Evolutionary conservation across 1,140 invertebrate species (phyloP).

Genomic region (Tenebrio molitor): DNA sequence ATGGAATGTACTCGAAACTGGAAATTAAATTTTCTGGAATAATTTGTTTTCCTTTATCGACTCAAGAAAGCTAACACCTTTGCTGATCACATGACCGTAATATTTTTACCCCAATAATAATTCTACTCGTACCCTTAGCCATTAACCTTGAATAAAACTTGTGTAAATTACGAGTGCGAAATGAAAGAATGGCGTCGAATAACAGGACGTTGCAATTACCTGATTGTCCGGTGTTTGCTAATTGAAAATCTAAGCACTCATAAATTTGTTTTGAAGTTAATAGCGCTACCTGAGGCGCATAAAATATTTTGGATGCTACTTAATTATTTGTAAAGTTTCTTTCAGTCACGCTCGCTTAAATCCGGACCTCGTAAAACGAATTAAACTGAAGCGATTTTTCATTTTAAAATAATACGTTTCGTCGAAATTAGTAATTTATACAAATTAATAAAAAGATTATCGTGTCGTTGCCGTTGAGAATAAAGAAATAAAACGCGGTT

Average conservation of each 20-base stretch:
- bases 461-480: background rate
- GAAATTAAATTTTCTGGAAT: too few species aligned
- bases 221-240: background rate
- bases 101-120: background rate
- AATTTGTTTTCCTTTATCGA: too few species aligned
- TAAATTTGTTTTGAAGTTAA: background rate
- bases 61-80: too few species aligned
- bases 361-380: background rate
- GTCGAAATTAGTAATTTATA: background rate
- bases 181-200: background rate
- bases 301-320: background rate
- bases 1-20: too few species aligned
- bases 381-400: background rate
- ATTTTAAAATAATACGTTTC: background rate
- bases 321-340: background rate
- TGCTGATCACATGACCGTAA: too few species aligned
- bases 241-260: background rate
- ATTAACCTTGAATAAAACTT: background rate
- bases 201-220: background rate
- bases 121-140: background rate
- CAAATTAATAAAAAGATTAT: background rate
- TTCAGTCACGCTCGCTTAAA: background rate
- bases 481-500: constrained; percentile 16
- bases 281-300: background rate
- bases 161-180: background rate